phyloP scores from a whole-genome alignment of 2,888 invertebrate genomes.

The Atethmia centrago region DNA sequence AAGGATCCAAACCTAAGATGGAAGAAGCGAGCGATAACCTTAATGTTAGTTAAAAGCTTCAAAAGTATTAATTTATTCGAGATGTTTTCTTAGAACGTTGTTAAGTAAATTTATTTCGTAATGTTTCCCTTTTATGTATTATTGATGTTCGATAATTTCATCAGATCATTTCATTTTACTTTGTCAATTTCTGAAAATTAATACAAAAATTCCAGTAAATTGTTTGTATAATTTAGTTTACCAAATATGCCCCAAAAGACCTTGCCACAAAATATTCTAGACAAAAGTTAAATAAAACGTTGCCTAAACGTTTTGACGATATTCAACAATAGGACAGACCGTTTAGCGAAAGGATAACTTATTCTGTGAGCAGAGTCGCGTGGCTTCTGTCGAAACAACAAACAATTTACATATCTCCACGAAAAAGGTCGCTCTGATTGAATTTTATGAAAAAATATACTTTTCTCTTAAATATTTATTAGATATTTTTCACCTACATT shows the following conservation, averaged over 20 bases:
- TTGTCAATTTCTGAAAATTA: conserved; percentile 6
- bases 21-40: conserved; percentile 38
- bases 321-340: conserved; percentile 43
- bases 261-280: conserved; percentile 25
- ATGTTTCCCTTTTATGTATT: conserved; percentile 6
- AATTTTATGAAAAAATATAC: conserved; percentile 63
- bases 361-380: conserved; percentile 57
- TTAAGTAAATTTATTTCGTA: conserved; percentile 22
- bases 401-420: conserved; percentile 70
- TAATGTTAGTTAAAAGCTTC: conserved; percentile 40
- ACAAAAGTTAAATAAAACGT: conserved; percentile 38
- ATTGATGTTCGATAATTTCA: conserved; percentile 15
- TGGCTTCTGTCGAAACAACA: conserved; percentile 64
- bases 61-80: conserved; percentile 44
- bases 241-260: conserved; percentile 18
- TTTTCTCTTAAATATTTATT: conserved; percentile 65
- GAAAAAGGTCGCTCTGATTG: conserved; percentile 65
- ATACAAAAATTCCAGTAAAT: no score
- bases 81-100: conserved; percentile 17
- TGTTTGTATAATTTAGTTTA: neutral
- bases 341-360: conserved; percentile 60
- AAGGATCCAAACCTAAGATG: conserved; percentile 57
- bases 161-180: conserved; percentile 10
- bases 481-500: conserved; percentile 52
- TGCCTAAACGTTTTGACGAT: conserved; percentile 33